phyloP scores from a whole-genome alignment of 1,140 invertebrate species.

The Heliconius himera region DNA sequence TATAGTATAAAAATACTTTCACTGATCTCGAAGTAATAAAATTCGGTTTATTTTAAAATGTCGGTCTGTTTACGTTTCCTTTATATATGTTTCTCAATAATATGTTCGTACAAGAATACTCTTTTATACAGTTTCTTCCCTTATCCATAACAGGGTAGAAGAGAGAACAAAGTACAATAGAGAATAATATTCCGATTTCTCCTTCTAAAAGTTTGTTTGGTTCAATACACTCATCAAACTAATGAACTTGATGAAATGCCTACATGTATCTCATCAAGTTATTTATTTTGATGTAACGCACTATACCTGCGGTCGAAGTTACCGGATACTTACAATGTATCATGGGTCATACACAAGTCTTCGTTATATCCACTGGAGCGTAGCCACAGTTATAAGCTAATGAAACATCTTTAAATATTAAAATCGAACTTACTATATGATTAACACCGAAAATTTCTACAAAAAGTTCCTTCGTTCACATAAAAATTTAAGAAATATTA shows the following conservation, averaged over 20 bases:
- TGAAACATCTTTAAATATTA: no score
- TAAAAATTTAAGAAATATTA: not conserved
- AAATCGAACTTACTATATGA: not conserved
- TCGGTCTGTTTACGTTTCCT: slow-evolving; percentile 23
- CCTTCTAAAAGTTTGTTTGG: no score
- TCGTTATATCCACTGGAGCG: no score
- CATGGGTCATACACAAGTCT: no score
- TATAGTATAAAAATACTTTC: slow-evolving; percentile 14
- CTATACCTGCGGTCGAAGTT: no score
- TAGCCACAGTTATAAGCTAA: no score
- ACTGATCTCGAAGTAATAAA: slow-evolving; percentile 28
- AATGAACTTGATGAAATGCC: no score
- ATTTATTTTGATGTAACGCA: no score
- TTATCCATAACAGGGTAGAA: no score
- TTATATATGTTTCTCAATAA: not conserved
- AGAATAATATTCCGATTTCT: not conserved
- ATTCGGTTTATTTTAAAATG: slow-evolving; percentile 29
- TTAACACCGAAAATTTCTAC: not conserved
- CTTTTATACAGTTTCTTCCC: not conserved
- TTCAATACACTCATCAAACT: no score
- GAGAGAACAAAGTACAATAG: not conserved
- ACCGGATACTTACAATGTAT: no score
- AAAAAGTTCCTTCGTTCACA: not conserved
- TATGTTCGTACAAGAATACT: not conserved
- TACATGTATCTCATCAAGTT: no score